phyloP scores from a whole-genome alignment of 2,113 vertebrate species.

The Rana temporaria region DNA sequence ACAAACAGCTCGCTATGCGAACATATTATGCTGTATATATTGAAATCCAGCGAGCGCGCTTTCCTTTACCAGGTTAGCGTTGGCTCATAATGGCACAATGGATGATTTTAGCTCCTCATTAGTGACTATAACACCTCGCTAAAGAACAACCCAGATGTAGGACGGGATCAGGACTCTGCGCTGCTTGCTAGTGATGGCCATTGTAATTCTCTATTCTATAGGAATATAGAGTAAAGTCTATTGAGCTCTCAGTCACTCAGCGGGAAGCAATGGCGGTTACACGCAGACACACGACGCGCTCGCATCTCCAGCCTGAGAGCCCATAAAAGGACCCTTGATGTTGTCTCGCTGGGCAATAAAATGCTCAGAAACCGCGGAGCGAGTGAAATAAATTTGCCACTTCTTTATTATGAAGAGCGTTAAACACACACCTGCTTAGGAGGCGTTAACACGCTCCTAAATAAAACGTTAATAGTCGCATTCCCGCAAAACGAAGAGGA shows the following conservation, averaged over 20 bases:
- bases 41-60: no score
- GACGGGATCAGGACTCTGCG: not conserved
- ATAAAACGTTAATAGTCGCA: constrained; percentile 32
- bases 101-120: not conserved
- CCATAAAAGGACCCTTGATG: not conserved
- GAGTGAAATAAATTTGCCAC: constrained; percentile 18
- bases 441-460: constrained; percentile 16
- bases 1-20: no score
- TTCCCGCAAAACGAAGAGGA: not conserved
- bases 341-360: constrained; percentile 7
- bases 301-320: not conserved
- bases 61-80: no score
- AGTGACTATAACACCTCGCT: not conserved
- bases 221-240: no score
- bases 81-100: not conserved
- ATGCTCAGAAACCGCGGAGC: not conserved
- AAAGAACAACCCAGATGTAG: constrained; percentile 3
- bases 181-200: no score
- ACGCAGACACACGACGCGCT: not conserved
- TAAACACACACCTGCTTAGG: constrained; percentile 25
- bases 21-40: no score
- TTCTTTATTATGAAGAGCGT: not conserved
- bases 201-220: no score
- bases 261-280: not conserved
- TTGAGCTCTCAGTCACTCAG: not conserved